Evolutionary conservation across 1,140 invertebrate species (phyloP).

Genomic region (Dendroctonus valens): DNA sequence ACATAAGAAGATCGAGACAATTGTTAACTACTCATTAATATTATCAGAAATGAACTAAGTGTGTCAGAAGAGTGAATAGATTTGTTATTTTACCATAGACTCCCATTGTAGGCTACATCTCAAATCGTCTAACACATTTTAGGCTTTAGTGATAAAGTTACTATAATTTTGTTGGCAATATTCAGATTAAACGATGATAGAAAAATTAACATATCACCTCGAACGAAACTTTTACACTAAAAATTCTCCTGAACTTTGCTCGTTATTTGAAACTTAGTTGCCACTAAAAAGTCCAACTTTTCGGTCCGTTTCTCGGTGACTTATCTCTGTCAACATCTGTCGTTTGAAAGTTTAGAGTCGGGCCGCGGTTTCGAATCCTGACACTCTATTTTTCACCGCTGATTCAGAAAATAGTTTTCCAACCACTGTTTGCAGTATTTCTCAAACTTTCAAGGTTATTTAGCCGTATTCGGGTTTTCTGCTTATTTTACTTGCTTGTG

Average conservation of each 20-base stretch:
- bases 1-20: too few relatives aligned
- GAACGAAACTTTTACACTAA: constrained; percentile 2
- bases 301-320: constrained; percentile 32
- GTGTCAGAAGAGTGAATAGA: too few relatives aligned
- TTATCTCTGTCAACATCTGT: constrained; percentile 42
- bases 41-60: too few relatives aligned
- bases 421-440: not conserved
- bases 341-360: constrained; percentile 37
- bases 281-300: constrained; percentile 25
- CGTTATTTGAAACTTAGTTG: constrained; percentile 29
- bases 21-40: too few relatives aligned
- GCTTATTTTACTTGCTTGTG: too few relatives aligned
- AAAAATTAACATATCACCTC: constrained; percentile 14
- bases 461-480: not conserved
- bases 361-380: constrained; percentile 30
- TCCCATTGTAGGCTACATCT: too few relatives aligned
- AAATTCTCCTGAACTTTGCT: constrained; percentile 10
- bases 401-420: constrained; percentile 41
- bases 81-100: too few relatives aligned
- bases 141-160: not conserved
- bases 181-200: not conserved
- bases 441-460: not conserved
- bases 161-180: not conserved
- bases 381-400: constrained; percentile 40
- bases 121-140: too few relatives aligned